phyloP scores from a whole-genome alignment of 2,113 vertebrate genomes.

The Cisticola juncidis region DNA sequence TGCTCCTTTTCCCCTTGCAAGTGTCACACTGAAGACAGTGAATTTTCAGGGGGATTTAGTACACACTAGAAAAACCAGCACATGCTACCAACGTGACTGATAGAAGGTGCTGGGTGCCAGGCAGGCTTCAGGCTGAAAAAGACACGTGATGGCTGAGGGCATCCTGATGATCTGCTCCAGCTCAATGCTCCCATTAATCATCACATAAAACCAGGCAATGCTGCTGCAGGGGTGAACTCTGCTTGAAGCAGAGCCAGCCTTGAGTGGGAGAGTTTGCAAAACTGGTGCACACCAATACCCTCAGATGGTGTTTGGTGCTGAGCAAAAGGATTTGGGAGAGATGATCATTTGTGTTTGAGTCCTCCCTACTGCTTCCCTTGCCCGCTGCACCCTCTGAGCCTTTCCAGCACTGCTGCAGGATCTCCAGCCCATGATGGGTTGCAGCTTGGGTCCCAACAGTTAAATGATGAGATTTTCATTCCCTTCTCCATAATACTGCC shows the following conservation, averaged over 20 bases:
- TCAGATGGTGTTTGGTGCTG: neutral
- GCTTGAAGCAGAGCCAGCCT: neutral
- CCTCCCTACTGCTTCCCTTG: neutral
- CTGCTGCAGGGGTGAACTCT: neutral
- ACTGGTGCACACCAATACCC: neutral
- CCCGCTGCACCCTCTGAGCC: neutral
- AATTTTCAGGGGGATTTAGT: neutral
- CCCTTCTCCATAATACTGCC: conserved; percentile 23
- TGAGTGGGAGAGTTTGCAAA: neutral
- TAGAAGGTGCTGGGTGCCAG: neutral
- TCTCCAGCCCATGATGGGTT: neutral
- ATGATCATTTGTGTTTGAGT: neutral
- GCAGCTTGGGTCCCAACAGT: neutral
- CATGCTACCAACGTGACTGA: neutral
- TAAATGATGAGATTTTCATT: conserved; percentile 7
- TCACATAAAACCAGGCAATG: neutral
- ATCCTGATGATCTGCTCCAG: neutral
- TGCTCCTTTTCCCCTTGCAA: neutral
- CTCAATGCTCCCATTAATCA: neutral
- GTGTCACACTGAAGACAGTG: neutral
- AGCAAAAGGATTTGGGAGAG: neutral
- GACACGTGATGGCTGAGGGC: rapidly evolving
- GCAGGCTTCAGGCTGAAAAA: neutral
- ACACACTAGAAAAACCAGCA: neutral
- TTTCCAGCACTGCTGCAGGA: neutral